phyloP scores from a whole-genome alignment of 2,113 vertebrate species.

The Thermophis baileyi region DNA sequence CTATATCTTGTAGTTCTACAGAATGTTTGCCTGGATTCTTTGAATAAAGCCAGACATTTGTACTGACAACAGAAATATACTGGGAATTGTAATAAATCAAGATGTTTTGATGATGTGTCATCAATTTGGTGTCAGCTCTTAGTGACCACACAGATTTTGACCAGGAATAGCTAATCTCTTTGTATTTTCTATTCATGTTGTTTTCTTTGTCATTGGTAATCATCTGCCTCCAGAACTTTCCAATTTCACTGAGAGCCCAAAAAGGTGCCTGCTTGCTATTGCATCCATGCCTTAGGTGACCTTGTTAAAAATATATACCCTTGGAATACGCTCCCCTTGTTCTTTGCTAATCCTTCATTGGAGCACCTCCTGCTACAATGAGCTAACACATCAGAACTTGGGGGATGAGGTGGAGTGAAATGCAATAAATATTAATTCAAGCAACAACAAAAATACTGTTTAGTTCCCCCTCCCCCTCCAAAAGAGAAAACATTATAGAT shows the following conservation, averaged over 20 bases:
- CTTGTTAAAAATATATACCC: neutral
- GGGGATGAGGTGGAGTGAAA: neutral
- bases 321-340: neutral
- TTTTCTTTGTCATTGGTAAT: neutral
- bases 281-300: neutral
- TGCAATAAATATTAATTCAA: neutral
- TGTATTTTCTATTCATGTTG: neutral
- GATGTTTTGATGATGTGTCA: neutral
- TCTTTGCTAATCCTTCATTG: neutral
- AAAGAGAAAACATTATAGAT: neutral
- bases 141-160: neutral
- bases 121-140: neutral
- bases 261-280: neutral
- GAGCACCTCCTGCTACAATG: neutral
- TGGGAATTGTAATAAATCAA: neutral
- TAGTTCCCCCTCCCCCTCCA: neutral
- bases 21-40: neutral
- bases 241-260: neutral
- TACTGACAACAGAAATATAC: neutral
- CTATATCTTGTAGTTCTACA: neutral
- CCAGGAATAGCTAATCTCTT: neutral
- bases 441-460: neutral
- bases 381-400: neutral
- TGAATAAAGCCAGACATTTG: neutral
- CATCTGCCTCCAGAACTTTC: neutral